These are phyloP conservation scores for Cinclus mexicanus DNA, from an alignment of 2,113 vertebrate genomes.

Conservation along the genomic window DNA sequence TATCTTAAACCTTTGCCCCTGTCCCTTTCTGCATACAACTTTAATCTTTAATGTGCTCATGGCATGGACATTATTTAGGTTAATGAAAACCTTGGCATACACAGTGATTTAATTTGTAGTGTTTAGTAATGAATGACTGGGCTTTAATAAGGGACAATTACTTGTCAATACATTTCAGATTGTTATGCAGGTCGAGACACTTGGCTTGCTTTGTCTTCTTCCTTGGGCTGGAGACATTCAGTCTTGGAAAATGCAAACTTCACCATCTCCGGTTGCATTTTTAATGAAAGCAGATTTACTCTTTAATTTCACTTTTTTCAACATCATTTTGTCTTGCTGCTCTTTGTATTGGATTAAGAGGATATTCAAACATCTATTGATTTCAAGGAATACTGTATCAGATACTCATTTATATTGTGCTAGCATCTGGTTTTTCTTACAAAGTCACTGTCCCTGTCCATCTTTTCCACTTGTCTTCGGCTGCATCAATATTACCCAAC, in stretches of 20 bases:
- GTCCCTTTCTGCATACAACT: not conserved
- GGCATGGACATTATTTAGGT: not conserved
- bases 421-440: not conserved
- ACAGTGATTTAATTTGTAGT: not conserved
- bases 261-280: not conserved
- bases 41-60: not conserved
- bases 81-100: not conserved
- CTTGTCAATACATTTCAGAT: not conserved
- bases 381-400: not conserved
- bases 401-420: not conserved
- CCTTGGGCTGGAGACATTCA: not conserved
- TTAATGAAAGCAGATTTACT: not conserved
- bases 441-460: not conserved
- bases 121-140: not conserved
- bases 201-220: not conserved
- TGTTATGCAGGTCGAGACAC: not conserved
- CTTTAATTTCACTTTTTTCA: not conserved
- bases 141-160: not conserved
- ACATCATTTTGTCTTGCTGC: not conserved
- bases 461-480: not conserved
- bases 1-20: not conserved
- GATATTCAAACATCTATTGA: not conserved
- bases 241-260: not conserved
- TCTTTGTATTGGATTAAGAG: not conserved
- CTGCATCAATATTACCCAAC: not conserved